Base-by-base conservation (phyloP, 2,113 vertebrate species). In the Erpornis zantholeuca region DNA sequence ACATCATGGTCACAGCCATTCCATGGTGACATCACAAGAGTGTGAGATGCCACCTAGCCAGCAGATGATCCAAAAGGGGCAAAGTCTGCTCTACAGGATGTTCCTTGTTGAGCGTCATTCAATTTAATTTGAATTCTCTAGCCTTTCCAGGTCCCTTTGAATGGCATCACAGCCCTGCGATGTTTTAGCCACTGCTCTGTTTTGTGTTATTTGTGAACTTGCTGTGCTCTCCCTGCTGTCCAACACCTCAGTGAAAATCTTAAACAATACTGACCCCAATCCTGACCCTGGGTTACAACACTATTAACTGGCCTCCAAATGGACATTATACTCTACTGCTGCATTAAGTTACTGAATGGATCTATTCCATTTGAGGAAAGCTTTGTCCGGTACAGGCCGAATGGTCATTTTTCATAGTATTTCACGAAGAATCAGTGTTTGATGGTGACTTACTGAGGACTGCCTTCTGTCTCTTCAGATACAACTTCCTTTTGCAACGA, bases 201-300 rank as follows among this genome's bases (percentile, higher is more conserved):
- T 78, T 50, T 49, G 6, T 57, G 5, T 38, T 27, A 7, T 28
- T n/a, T 78, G 7, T 69, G 38, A 54, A 50, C 22, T 64, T 69
- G 5, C 21, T 75, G 10, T 28, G 12, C 16, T 75, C 3, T 64
- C 7, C 15, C 1, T 1, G 1, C 10, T 40, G 7, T 64, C 31
- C 5, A 33, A 9, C 7, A 13, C 16, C 17, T 64, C 56, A 54
- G 8, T 45, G 25, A 60, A 79, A 40, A 36, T 80, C 33, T 65
- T 72, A 36, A 52, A 52, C 27, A 28, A 14, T 59, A 49, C 10
- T 53, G 36, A 49, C 19, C 8, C 11, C 13, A 59, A 0, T 72
- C 27, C 75, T 57, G 31, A 35, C 11, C 10, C 11, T 53, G 35
- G 11, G 3, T 81, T 63, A 20, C 21, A 11, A 3, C 29, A 25